phyloP scores from a whole-genome alignment of 2,888 invertebrate genomes.

The Nemoura dubitans region DNA sequence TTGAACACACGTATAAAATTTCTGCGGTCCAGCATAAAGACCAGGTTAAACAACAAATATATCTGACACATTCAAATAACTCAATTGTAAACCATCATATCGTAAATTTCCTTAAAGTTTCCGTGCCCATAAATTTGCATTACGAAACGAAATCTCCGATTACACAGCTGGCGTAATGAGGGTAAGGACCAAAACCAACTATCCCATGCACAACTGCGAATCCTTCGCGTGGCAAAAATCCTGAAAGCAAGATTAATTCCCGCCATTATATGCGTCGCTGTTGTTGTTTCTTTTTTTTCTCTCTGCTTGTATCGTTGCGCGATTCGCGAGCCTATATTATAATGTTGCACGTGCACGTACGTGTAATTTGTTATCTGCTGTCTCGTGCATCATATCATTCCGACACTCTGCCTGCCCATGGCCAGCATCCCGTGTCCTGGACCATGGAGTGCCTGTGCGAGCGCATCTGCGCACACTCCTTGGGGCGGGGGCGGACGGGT shows the following conservation, averaged over 20 bases:
- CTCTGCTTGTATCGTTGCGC: neutral
- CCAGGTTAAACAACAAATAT: too few species aligned
- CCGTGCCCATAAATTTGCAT: neutral
- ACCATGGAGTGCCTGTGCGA: neutral
- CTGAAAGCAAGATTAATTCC: constrained; percentile 12
- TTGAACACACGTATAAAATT: too few species aligned
- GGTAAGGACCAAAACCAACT: neutral
- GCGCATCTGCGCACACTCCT: neutral
- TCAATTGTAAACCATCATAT: neutral
- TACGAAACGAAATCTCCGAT: neutral
- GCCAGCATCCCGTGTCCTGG: neutral
- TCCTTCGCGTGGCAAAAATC: neutral
- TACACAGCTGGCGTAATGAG: neutral
- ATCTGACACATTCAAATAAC: neutral
- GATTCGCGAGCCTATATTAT: neutral
- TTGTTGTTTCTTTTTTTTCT: neutral
- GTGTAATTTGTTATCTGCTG: constrained; percentile 7
- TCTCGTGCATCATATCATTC: neutral
- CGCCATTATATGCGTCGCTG: neutral
- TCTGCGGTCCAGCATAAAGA: too few species aligned
- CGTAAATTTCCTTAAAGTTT: neutral
- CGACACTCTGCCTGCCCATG: neutral
- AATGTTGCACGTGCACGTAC: neutral
- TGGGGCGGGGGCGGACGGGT: neutral
- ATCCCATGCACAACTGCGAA: neutral